Conservation (phyloP, 92 coral and sea anemone species). For the Micromussa lordhowensis region DNA sequence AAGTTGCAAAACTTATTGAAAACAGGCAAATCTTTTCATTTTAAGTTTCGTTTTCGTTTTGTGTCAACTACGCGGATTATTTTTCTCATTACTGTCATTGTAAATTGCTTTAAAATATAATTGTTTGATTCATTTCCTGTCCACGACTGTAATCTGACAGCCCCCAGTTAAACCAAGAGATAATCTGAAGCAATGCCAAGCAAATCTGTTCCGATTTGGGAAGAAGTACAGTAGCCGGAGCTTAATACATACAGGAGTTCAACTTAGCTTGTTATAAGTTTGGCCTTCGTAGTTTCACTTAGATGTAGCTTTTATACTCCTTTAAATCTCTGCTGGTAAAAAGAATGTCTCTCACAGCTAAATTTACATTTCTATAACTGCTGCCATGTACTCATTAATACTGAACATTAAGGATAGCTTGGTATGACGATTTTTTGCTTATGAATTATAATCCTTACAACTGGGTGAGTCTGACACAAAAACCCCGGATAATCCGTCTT, state of each 20-base stretch:
- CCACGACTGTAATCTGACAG: slow-evolving; percentile 21
- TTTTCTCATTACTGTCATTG: background rate
- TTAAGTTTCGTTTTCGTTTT: background rate
- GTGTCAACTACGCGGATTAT: background rate
- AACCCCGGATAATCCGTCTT: slow-evolving; percentile 5
- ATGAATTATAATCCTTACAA: background rate
- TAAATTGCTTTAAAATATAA: background rate
- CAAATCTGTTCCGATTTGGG: slow-evolving; percentile 20
- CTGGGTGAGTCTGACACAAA: slow-evolving; percentile 7
- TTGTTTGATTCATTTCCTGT: slow-evolving; percentile 13
- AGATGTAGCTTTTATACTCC: background rate
- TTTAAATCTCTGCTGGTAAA: background rate
- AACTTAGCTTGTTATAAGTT: background rate
- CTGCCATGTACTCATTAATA: background rate
- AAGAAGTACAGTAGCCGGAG: background rate
- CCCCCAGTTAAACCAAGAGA: slow-evolving; percentile 19
- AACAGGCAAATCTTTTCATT: background rate
- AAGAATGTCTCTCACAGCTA: no score
- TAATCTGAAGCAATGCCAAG: slow-evolving; percentile 3
- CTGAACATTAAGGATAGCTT: background rate
- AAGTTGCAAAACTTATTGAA: background rate
- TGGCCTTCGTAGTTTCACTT: background rate
- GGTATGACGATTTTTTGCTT: background rate
- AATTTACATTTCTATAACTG: background rate
- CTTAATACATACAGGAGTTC: background rate